A percentile compares a stretch with the other conserved stretches of the same genome.
phyloP scores from a whole-genome alignment of 2,797 vertebrate genomes.

The Leucoraja ocellata region DNA sequence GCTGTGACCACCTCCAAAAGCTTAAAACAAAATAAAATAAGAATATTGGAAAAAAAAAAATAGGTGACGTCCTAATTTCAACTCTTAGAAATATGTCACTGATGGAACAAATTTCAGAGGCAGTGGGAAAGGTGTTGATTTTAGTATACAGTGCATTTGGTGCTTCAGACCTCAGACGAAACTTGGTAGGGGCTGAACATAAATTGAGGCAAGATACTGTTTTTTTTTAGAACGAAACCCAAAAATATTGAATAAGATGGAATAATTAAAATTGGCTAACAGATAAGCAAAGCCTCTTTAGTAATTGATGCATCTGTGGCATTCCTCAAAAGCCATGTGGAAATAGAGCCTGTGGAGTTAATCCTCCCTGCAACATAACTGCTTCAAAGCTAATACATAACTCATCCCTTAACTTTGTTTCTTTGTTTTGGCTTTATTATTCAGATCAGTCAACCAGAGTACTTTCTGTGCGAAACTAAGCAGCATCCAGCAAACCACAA shows the following conservation, averaged over 20 bases:
- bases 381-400: background rate
- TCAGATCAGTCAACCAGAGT: background rate
- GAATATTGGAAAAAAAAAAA: too few relatives aligned
- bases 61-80: too few relatives aligned
- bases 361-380: background rate
- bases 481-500: too few relatives aligned
- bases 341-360: background rate
- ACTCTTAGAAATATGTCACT: too few relatives aligned
- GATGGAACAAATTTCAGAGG: too few relatives aligned
- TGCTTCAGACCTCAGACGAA: too few relatives aligned
- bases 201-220: background rate
- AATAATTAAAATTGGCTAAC: background rate
- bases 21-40: too few relatives aligned
- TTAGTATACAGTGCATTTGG: too few relatives aligned
- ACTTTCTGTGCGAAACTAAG: background rate
- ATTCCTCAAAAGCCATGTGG: background rate
- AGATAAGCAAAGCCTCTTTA: background rate
- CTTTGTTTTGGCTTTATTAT: background rate
- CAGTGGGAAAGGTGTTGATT: too few relatives aligned
- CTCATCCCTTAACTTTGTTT: background rate
- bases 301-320: background rate
- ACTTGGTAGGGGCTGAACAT: too few relatives aligned
- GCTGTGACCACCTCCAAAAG: too few relatives aligned
- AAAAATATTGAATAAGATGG: background rate
- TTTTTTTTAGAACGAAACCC: background rate